These are phyloP conservation scores for Pelmatolapia mariae DNA, from an alignment of 2,113 vertebrate genomes.

Conservation along the genomic window DNA sequence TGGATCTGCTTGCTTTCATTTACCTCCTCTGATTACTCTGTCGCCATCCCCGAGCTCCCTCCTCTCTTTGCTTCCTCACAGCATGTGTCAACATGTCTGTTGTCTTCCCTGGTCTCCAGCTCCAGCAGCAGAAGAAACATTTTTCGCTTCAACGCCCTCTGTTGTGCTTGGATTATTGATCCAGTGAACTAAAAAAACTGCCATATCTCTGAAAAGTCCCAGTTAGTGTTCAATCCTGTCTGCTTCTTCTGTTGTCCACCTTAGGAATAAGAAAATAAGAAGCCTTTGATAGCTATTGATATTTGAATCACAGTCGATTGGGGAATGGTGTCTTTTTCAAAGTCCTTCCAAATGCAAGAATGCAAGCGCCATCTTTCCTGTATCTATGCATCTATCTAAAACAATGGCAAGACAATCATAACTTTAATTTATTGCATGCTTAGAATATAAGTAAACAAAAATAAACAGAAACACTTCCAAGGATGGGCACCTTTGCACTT, in stretches of 20 bases:
- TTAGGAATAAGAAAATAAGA: neutral
- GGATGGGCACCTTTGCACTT: neutral
- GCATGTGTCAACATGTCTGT: constrained; percentile 3
- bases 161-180: neutral
- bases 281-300: neutral
- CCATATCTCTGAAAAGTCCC: neutral
- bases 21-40: neutral
- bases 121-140: neutral
- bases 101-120: neutral
- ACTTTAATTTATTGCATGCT: neutral
- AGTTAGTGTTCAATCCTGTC: neutral
- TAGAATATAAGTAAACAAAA: neutral
- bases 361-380: neutral
- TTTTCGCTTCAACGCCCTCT: neutral
- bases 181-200: neutral
- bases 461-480: neutral
- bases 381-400: neutral
- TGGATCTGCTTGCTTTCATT: neutral
- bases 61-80: neutral
- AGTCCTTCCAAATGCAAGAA: neutral
- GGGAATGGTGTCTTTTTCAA: neutral
- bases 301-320: neutral
- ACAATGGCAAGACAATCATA: neutral
- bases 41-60: neutral
- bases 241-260: neutral